These are phyloP conservation scores for Phaenicophaeus curvirostris DNA, from an alignment of 2,797 vertebrate genomes.

Conservation along the genomic window DNA sequence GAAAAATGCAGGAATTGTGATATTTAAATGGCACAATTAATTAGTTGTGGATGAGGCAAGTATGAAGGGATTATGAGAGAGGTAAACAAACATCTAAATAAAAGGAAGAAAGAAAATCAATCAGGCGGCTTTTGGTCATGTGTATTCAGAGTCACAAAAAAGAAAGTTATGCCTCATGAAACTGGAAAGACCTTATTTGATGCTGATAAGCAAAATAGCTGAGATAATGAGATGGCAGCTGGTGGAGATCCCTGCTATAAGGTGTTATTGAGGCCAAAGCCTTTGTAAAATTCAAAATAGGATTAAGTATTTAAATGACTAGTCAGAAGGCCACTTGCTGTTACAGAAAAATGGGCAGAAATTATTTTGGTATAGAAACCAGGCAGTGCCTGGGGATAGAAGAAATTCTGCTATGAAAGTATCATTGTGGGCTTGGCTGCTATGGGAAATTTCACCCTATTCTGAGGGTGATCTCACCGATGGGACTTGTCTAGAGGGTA, in stretches of 20 bases:
- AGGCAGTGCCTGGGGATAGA: not conserved
- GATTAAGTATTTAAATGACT: not conserved
- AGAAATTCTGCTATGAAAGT: not conserved
- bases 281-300: not conserved
- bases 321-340: not conserved
- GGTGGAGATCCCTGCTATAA: not conserved
- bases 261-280: not conserved
- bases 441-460: not conserved
- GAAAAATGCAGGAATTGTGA: not conserved
- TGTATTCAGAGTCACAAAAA: not conserved
- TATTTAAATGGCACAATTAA: not conserved
- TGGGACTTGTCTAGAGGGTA: not conserved
- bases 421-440: not conserved
- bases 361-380: not conserved
- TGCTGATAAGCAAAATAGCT: not conserved
- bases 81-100: conserved; percentile 4
- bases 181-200: not conserved
- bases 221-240: not conserved
- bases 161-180: not conserved
- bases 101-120: not conserved
- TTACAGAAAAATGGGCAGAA: not conserved
- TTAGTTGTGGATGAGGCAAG: not conserved
- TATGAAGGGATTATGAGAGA: not conserved
- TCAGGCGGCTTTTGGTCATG: not conserved
- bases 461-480: not conserved